Evolutionary conservation across 2,113 vertebrate genomes (phyloP), one percentile per base, ranked within the genome.

Genomic region (Collichthys lucidus): DNA sequence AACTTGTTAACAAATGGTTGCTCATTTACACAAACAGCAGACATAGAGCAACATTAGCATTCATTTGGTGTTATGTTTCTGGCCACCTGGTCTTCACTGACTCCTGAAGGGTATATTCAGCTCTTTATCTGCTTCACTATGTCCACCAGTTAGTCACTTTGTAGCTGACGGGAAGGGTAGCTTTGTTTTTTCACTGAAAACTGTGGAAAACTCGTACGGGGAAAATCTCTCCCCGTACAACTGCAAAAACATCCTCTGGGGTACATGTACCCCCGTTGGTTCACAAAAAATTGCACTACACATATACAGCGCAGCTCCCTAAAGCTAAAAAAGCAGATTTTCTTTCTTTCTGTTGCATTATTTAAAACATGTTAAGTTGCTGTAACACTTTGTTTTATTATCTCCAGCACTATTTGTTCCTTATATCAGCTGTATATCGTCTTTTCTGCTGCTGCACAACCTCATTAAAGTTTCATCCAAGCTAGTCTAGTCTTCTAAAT

Each of bases 401-500:
- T 79, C 20, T 61, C 24, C 16, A 52, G 17, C 47, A 22, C 29
- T 40, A 74, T 74, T 70, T 83, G 60, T 83, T 83, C 65, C 57
- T 74, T 64, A 60, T 61, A 61, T 71, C 49, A 4, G 8, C 57
- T 79, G 42, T 52, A 53, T 59, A 64, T 69, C 63, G 11, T 68
- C 46, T 19, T 50, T 59, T 24, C 31, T 15, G 47, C 79, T 46
- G 24, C 60, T 69, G 65, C 60, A 74, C 12, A 52, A 22, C 72
- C 75, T 88, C 86, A 89, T 92, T 84, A 84, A 86, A 86, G 57
- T 82, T 88, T 79, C 70, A 88, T 86, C 60, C 16, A 24, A 76
- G 66, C 77, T 24, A 12, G 22, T 82, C 77, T 87, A 7, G 71
- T 85, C 55, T 52, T 63, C 56, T 22, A 71, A 74, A 75, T 80